A percentile compares a stretch with the other conserved stretches of the same genome.
phyloP scores from a whole-genome alignment of 2,113 vertebrate genomes.

The Dasyornis broadbenti region DNA sequence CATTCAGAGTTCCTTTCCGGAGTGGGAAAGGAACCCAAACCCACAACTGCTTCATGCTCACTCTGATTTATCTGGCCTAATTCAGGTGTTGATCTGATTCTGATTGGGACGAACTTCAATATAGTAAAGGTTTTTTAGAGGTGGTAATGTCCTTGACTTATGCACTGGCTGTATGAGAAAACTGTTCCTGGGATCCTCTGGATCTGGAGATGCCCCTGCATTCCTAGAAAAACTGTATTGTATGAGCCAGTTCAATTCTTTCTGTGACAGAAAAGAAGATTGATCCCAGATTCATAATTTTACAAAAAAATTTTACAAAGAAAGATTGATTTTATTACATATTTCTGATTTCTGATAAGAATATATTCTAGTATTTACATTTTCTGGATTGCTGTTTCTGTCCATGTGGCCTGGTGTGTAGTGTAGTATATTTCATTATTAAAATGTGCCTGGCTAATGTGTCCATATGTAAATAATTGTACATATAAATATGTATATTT shows the following conservation, averaged over 20 bases:
- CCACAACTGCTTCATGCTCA: not conserved
- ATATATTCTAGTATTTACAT: not conserved
- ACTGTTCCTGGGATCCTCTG: not conserved
- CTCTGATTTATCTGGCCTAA: not conserved
- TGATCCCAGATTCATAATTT: too few species aligned
- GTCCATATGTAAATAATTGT: not conserved
- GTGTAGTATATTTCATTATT: not conserved
- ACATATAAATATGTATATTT: not conserved
- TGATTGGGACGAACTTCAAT: not conserved
- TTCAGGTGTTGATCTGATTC: not conserved
- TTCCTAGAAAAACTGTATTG: not conserved
- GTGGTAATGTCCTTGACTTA: not conserved
- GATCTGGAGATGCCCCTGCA: not conserved
- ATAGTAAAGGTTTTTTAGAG: not conserved
- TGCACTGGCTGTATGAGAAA: not conserved
- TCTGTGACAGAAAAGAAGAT: not conserved
- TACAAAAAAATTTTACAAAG: not conserved
- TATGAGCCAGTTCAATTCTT: not conserved
- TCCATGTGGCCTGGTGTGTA: not conserved
- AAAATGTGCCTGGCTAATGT: not conserved
- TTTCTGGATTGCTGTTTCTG: not conserved
- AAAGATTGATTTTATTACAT: not conserved
- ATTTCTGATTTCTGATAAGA: not conserved
- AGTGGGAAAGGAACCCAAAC: not conserved
- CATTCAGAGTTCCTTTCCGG: not conserved